Base-by-base conservation (phyloP, 2,113 vertebrate species). In the Atherinomorus stipes region DNA sequence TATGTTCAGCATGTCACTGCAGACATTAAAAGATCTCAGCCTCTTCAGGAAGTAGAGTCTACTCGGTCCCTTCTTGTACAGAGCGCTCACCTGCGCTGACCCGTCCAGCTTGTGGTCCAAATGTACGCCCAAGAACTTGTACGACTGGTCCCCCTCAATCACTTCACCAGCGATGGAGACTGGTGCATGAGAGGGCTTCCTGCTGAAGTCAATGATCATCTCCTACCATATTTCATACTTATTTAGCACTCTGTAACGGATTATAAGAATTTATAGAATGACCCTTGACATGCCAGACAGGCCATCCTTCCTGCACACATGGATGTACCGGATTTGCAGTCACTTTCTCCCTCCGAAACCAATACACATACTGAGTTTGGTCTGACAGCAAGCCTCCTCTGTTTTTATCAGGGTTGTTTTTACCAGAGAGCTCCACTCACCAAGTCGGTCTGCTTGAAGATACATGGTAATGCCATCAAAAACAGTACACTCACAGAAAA, bases 221-320 rank as follows among this genome's bases (percentile, higher is more conserved):
- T n/a, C n/a, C n/a, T n/a, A n/a, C 40, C 37, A 61, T 65, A 71
- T 53, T 65, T 61, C 76, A 85, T 28, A 78, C 77, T 80, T 66
- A 71, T 78, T 65, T 51, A 85, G 66, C 79, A 75, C 74, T 86
- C 68, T 81, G 61, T 59, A 16, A 69, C 76, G 71, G 81, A 83
- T 88, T 81, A 90, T 67, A 22, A 65, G 73, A 85, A 69, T 69
- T 70, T 78, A 78, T 56, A 44, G 69, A 81, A 61, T 76, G 78
- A 80, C 70, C 78, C 50, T 74, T 61, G 62, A 63, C 75, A 42
- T 71, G 64, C 49, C 81, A 85, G 74, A 90, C 78, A 78, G 77
- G 75, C 80, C 47, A 81, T 88, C 74, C 40, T 81, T 19, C 28
- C 60, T 54, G 53, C 63, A 71, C 11, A 31, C 54, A 47, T 64